Evolutionary conservation across 2,797 vertebrate genomes (phyloP).

Genomic region (Labroides dimidiatus): DNA sequence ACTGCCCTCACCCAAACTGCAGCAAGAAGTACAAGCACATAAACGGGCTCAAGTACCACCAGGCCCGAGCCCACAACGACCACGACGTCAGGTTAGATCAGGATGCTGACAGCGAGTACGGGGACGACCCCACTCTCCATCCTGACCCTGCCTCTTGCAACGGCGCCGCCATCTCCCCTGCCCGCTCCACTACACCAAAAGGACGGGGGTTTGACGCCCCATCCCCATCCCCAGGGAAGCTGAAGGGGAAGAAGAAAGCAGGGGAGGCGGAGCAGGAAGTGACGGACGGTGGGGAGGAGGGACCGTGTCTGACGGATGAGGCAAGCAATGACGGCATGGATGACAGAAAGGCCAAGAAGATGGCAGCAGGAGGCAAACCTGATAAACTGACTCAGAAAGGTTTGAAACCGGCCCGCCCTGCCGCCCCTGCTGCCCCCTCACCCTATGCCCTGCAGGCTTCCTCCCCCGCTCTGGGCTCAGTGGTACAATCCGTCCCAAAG

Average conservation of each 20-base stretch:
- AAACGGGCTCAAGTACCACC: conserved; percentile 96
- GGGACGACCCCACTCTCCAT: conserved; percentile 89
- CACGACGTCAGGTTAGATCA: conserved; percentile 92
- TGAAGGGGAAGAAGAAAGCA: conserved; percentile 91
- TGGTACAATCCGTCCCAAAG: conserved; percentile 91
- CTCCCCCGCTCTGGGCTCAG: conserved; percentile 85
- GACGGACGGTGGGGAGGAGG: conserved; percentile 91
- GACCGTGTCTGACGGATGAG: conserved; percentile 88
- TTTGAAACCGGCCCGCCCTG: conserved; percentile 87
- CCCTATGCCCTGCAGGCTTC: conserved; percentile 84
- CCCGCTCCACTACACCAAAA: conserved; percentile 92
- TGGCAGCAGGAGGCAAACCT: conserved; percentile 11
- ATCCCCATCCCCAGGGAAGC: conserved; percentile 89
- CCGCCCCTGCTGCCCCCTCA: conserved; percentile 83
- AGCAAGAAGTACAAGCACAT: conserved; percentile 99
- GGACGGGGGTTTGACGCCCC: conserved; percentile 90
- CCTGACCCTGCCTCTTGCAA: conserved; percentile 89
- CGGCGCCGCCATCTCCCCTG: conserved; percentile 88
- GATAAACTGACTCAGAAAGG: conserved; percentile 90
- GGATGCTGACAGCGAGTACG: conserved; percentile 92
- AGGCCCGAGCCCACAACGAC: conserved; percentile 94
- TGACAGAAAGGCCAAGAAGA: conserved; percentile 85
- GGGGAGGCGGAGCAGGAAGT: conserved; percentile 88
- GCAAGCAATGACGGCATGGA: conserved; percentile 93
- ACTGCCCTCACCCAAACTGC: conserved; percentile 97